Base-by-base conservation (phyloP, 2,113 vertebrate genomes). In the Platysternon megacephalum region DNA sequence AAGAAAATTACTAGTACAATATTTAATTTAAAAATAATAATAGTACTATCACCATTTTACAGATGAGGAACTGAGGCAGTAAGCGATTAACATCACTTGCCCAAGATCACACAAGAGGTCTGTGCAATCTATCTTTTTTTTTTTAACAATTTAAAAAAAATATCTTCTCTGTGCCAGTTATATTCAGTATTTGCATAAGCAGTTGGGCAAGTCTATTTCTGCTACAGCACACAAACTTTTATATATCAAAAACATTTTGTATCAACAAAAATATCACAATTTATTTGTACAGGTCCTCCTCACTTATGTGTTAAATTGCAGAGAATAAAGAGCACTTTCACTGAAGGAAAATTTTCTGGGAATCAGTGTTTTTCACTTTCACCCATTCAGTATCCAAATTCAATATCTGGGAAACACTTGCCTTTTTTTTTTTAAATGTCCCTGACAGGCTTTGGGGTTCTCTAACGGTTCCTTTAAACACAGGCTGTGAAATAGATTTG, bases 391-490 rank as follows among this genome's bases (percentile, higher is more conserved):
- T 82, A 7, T 32, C 35, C 49, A 4, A 12, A n/a, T 19, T 51
- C 87, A 68, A 84, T 28, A 49, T 42, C 5, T 76, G 14, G 28
- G 90, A 53, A 91, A 82, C 6, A 39, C 2, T 90, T 79, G n/a
- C 44, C 44, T 46, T n/a, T n/a, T n/a, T n/a, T n/a, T n/a, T n/a
- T n/a, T n/a, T n/a, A n/a, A n/a, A n/a, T 46, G 58, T 68, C 5
- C 42, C 5, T 51, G 2, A 0, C 0, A 42, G 87, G 83, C 13
- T 0, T 22, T 39, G 35, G 32, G 1, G 55, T 4, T 53, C 84
- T 94, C 83, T 17, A 0, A 93, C 44, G 39, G 19, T 46, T 11
- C 22, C 7, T 85, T 85, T 74, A 48, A 44, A n/a, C 32, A 51
- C 28, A 19, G 8, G 53, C 44, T 35, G 11, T 24, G 2, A 35